Evolutionary conservation across 2,797 vertebrate species (phyloP), one percentile per base, ranked within the genome.

Genomic region (Eremophila alpestris): DNA sequence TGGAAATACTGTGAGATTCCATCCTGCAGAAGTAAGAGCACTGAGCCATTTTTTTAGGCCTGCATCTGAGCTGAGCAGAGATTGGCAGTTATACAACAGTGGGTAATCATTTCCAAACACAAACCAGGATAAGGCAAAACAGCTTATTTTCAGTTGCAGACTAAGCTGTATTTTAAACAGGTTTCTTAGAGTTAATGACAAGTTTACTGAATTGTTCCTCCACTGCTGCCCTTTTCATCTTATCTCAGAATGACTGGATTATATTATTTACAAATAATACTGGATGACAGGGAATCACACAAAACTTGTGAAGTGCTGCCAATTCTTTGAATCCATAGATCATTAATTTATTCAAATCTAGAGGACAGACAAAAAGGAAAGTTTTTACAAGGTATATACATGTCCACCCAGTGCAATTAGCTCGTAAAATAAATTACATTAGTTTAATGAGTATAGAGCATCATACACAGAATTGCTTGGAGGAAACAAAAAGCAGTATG

Each of bases 1-100:
- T 99, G 99, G 99, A 99, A 98, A 92, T 99, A 99, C 98, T 99
- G 99, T 58, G 98, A 99, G 97, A 99, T 99, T 89, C 98, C 99
- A 4, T 98, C 98, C 45, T 99, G 99, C 94, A 98, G 98, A 97
- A 99, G 99, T 99, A 98, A 98, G 98, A 89, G 52, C 38, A 24
- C 30, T 3, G 3, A 7, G 32, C 30, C 9, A 1, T 19, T 5
- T 51, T 79, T 82, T 74, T 58, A 71, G 49, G 40, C 21, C 46
- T 71, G 3, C 8, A 11, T 55, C 52, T 84, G 59, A 84, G 29
- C 2, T 55, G 52, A 76, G 10, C 36, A 62, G 81, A 69, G 70
- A n/a, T 3, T 70, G 78, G 64, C 64, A 79, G 24, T 67, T 40
- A 6, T 2, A 54, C 49, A 74, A 9, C 49, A 89, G 68, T 17